Evolutionary conservation across 2,113 vertebrate genomes (phyloP).

Genomic region (Pundamilia nyererei): DNA sequence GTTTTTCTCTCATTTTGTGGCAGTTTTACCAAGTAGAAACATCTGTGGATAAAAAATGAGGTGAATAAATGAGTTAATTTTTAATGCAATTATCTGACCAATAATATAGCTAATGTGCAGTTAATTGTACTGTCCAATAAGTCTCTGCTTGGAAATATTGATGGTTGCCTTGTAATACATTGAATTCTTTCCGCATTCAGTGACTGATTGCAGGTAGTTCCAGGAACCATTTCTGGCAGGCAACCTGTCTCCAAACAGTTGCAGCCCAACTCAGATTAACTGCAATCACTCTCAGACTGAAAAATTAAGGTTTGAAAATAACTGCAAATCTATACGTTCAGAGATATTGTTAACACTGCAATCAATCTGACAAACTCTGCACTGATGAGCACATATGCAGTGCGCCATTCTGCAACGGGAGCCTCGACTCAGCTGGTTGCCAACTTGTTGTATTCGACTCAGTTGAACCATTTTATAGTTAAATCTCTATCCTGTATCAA

Average conservation of each 20-base stretch:
- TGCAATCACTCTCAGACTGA: background rate
- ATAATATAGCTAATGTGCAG: background rate
- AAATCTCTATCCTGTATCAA: background rate
- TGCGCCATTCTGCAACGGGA: accelerated
- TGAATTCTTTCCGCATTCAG: background rate
- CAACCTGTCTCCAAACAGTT: background rate
- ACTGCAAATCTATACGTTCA: background rate
- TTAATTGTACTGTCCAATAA: background rate
- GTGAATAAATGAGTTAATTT: background rate
- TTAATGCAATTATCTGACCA: background rate
- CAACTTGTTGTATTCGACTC: background rate
- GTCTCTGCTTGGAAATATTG: background rate
- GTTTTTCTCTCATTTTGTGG: background rate
- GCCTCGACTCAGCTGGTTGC: background rate
- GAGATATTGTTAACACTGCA: background rate
- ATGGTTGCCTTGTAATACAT: background rate
- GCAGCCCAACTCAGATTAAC: background rate
- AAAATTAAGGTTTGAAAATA: background rate
- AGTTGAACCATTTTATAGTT: background rate
- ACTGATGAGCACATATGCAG: background rate
- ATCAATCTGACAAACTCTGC: background rate
- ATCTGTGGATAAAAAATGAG: background rate
- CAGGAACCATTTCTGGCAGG: background rate
- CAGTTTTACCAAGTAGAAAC: background rate
- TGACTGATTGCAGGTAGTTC: background rate